A percentile compares a stretch with the other conserved stretches of the same genome.
These are phyloP conservation scores for Zaprionus capensis DNA, from an alignment of 1,140 invertebrate species.

Conservation along the genomic window DNA sequence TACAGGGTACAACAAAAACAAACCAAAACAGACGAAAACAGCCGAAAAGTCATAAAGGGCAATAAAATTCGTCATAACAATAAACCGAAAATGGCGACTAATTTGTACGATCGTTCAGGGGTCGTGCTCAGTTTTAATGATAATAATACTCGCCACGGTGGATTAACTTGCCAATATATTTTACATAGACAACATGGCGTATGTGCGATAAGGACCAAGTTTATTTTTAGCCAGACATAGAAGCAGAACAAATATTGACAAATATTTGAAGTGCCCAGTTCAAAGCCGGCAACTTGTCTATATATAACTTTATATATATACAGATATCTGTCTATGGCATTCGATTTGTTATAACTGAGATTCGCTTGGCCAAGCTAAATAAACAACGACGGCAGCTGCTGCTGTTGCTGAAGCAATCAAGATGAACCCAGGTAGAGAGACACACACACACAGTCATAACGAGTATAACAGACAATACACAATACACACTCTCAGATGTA, in stretches of 20 bases:
- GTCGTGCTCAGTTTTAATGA: slow-evolving; percentile 17
- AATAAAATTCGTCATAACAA: slow-evolving; percentile 16
- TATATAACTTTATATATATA: not conserved
- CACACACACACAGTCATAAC: slow-evolving; percentile 7
- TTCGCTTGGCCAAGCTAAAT: slow-evolving; percentile 22
- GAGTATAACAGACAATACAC: slow-evolving; percentile 14
- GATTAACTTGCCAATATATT: not conserved
- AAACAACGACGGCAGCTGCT: slow-evolving; percentile 39
- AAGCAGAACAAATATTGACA: not conserved
- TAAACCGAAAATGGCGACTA: slow-evolving; percentile 19
- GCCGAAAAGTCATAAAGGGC: slow-evolving; percentile 17
- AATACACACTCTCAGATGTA: slow-evolving; percentile 14
- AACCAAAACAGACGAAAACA: slow-evolving; percentile 13
- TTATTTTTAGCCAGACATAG: not conserved
- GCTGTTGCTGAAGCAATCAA: slow-evolving; percentile 73
- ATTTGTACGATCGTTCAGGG: slow-evolving; percentile 23
- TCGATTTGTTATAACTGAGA: slow-evolving; percentile 25
- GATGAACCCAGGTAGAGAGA: slow-evolving; percentile 48
- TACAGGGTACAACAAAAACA: slow-evolving; percentile 20
- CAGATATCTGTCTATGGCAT: slow-evolving; percentile 5
- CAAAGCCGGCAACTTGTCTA: not conserved
- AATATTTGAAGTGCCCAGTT: not conserved
- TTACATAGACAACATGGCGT: not conserved
- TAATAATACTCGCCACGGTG: not conserved
- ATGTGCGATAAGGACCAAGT: not conserved